These are phyloP conservation scores for Salvelinus sp. DNA, from an alignment of 2,113 vertebrate species.

Conservation along the genomic window DNA sequence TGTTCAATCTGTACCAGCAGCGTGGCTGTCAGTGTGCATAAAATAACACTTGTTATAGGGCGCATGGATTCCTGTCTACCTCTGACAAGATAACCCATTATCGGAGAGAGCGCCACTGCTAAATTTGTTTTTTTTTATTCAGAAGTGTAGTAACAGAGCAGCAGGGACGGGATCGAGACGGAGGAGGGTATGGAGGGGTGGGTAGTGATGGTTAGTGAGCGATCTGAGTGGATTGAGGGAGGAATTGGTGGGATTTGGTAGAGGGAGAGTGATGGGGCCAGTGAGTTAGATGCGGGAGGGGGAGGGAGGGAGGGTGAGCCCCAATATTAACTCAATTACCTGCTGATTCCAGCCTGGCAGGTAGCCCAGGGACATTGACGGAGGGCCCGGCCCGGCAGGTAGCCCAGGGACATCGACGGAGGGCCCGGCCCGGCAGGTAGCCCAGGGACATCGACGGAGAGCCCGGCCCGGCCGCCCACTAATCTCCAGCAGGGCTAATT, in stretches of 20 bases:
- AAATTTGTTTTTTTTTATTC: constrained; percentile 85
- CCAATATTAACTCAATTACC: constrained; percentile 79
- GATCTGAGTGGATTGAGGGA: too few species aligned
- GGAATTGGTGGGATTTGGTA: too few species aligned
- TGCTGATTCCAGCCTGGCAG: constrained; percentile 56
- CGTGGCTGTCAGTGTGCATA: constrained; percentile 79
- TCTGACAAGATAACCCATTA: constrained; percentile 79
- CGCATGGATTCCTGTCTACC: constrained; percentile 77
- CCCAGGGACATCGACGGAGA: constrained; percentile 43
- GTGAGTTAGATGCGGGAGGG: too few species aligned
- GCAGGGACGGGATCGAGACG: constrained; percentile 13
- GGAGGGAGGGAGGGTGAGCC: constrained; percentile 14
- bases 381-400: too few species aligned
- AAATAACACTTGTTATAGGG: constrained; percentile 82
- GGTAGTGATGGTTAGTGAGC: too few species aligned
- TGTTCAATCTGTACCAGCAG: constrained; percentile 64
- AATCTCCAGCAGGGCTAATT: constrained; percentile 80
- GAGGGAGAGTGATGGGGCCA: too few species aligned
- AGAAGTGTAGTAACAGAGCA: constrained; percentile 75
- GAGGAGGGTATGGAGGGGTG: too few species aligned
- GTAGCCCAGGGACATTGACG: too few species aligned
- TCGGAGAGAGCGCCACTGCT: constrained; percentile 61
- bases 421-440: constrained; percentile 6
- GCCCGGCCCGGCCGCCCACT: constrained; percentile 44
- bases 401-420: too few species aligned